Evolutionary conservation across 2,888 invertebrate genomes (phyloP).

Genomic region (Rotaria macrura): DNA sequence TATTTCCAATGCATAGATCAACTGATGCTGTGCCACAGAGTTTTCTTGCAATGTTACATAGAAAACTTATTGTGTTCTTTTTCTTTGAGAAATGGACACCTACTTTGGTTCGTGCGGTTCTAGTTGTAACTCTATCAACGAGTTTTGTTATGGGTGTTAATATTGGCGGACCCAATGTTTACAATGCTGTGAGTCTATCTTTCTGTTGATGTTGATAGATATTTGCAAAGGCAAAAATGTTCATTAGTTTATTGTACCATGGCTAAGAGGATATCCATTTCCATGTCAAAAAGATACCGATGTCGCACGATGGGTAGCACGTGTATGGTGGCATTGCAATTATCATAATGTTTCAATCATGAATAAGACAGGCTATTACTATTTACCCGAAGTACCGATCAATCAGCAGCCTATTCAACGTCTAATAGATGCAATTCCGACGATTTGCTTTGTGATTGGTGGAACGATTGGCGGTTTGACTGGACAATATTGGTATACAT

Average conservation of each 20-base stretch:
- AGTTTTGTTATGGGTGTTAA: constrained; percentile 1
- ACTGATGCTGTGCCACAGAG: too few relatives aligned
- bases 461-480: not conserved
- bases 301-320: not conserved
- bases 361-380: not conserved
- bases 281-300: not conserved
- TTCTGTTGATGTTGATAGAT: too few relatives aligned
- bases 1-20: too few relatives aligned
- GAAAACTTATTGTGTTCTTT: not conserved
- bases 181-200: not conserved
- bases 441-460: not conserved
- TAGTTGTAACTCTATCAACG: not conserved
- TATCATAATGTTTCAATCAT: not conserved
- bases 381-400: not conserved
- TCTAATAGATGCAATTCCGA: not conserved
- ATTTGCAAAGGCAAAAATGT: too few relatives aligned
- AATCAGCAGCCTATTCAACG: not conserved
- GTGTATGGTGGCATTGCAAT: not conserved
- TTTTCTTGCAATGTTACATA: too few relatives aligned
- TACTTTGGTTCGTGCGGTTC: not conserved
- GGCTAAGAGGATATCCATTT: not conserved
- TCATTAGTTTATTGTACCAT: not conserved
- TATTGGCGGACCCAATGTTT: not conserved
- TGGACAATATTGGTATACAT: not conserved
- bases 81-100: not conserved